These are phyloP conservation scores for human (Homo sapiens) DNA, from an alignment of 2,113 vertebrate species.

Conservation along the genomic window DNA sequence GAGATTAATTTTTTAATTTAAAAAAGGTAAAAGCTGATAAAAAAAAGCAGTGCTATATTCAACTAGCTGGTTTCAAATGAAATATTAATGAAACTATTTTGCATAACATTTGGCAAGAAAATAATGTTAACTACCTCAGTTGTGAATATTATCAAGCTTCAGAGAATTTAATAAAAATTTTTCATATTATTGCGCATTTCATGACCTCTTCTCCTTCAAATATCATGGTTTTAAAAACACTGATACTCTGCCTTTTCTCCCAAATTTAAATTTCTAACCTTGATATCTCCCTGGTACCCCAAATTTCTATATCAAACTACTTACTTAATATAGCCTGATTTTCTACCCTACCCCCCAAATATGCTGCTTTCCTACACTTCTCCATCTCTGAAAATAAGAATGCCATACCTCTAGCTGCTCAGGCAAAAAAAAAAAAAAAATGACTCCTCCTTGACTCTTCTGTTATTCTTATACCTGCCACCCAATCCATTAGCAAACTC, in stretches of 20 bases:
- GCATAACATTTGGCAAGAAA: slow-evolving; percentile 54
- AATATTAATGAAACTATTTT: slow-evolving; percentile 62
- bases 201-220: slow-evolving; percentile 3
- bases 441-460: neutral
- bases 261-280: slow-evolving; percentile 31
- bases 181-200: neutral
- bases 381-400: slow-evolving; percentile 14
- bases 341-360: neutral
- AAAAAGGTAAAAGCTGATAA: slow-evolving; percentile 46
- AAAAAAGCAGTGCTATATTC: slow-evolving; percentile 1
- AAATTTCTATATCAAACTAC: neutral
- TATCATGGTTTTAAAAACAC: neutral
- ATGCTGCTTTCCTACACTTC: neutral
- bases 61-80: slow-evolving; percentile 26
- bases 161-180: slow-evolving; percentile 45
- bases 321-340: neutral
- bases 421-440: neutral
- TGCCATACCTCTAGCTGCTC: neutral
- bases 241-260: neutral
- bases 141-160: slow-evolving; percentile 24
- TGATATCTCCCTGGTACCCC: neutral
- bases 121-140: slow-evolving; percentile 44
- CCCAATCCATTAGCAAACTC: neutral
- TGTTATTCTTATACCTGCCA: neutral
- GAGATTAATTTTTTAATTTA: slow-evolving; percentile 33